Evolutionary conservation across 1,140 invertebrate species (phyloP).

Genomic region (Polypedilum vanderplanki): DNA sequence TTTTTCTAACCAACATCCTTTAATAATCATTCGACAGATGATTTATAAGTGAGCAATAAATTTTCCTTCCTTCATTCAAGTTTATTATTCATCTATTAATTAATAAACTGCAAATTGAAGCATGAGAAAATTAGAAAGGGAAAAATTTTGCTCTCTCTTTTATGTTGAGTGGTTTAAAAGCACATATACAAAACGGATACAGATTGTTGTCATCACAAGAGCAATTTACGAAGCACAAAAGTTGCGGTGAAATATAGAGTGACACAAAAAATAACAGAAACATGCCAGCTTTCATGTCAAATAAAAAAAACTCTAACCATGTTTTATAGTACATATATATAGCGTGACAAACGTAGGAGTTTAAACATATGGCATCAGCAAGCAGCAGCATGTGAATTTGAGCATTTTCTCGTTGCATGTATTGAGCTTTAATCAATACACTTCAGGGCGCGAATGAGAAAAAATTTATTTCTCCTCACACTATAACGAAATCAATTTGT

Average conservation of each 20-base stretch:
- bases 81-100: constrained; percentile 2
- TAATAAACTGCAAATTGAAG: constrained; percentile 4
- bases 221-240: neutral
- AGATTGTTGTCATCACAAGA: constrained; percentile 12
- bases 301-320: constrained; percentile 8
- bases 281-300: constrained; percentile 10
- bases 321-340: neutral
- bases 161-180: neutral
- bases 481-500: constrained; percentile 22
- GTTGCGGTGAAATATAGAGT: constrained; percentile 5
- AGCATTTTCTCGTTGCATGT: neutral
- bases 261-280: constrained; percentile 12
- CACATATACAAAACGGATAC: constrained; percentile 10
- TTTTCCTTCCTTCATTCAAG: neutral
- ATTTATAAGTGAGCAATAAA: neutral
- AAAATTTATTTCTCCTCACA: neutral
- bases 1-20: too few relatives aligned
- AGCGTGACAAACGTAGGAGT: constrained; percentile 4
- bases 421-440: constrained; percentile 10
- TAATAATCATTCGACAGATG: neutral
- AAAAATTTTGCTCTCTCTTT: neutral
- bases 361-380: neutral
- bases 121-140: neutral
- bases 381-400: neutral
- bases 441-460: neutral